Conservation (phyloP, 2,888 invertebrate species). For the Nomada lathburiana region DNA sequence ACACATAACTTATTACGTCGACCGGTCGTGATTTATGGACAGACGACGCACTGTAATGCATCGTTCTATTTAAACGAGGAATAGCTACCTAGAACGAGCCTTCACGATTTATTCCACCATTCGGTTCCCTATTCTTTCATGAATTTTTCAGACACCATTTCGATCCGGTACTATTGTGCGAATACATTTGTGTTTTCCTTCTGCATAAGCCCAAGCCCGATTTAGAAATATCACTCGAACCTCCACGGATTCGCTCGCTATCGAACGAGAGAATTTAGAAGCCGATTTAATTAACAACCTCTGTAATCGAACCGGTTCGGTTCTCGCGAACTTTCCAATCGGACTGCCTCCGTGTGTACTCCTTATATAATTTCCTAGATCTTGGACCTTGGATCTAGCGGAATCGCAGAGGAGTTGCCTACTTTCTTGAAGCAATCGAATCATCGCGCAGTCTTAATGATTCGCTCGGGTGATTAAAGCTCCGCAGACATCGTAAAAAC, state of each 20-base stretch:
- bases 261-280: conserved; percentile 1
- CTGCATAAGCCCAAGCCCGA: too few species aligned
- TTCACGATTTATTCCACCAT: not conserved
- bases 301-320: conserved; percentile 4
- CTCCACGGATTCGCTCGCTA: conserved; percentile 9
- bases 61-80: conserved; percentile 33
- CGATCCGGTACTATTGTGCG: not conserved
- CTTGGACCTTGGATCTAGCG: not conserved
- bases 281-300: conserved; percentile 34
- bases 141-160: not conserved
- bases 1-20: conserved; percentile 26
- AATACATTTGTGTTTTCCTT: not conserved
- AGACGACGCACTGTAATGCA: conserved; percentile 24
- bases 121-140: not conserved
- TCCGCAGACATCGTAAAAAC: not conserved
- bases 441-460: not conserved
- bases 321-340: conserved; percentile 44
- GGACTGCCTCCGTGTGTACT: conserved; percentile 37
- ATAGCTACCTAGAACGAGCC: conserved; percentile 1
- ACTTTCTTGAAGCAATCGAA: not conserved
- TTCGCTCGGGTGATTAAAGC: not conserved
- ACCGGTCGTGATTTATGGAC: conserved; percentile 40
- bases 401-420: conserved; percentile 20
- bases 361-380: conserved; percentile 46
- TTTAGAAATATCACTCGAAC: not conserved